Evolutionary conservation across 1,140 invertebrate species (phyloP).

Genomic region (Bemisia tabaci): DNA sequence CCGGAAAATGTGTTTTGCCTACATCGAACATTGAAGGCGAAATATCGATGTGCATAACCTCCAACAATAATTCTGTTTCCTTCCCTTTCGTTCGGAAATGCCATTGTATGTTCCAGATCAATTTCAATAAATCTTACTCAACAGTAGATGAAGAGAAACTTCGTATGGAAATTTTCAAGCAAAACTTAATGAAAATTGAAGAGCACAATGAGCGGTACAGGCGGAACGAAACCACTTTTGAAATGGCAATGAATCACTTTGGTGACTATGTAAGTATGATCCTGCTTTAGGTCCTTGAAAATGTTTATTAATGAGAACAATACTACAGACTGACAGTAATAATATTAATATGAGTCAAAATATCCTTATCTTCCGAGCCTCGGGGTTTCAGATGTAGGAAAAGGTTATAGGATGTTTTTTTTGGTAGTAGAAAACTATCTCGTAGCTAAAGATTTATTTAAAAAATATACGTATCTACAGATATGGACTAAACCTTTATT

Average conservation of each 20-base stretch:
- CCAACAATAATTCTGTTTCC: too few relatives aligned
- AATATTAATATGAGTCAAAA: too few relatives aligned
- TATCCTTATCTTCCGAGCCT: too few relatives aligned
- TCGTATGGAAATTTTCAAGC: not conserved
- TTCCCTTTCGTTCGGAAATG: too few relatives aligned
- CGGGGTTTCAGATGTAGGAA: too few relatives aligned
- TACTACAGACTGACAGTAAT: too few relatives aligned
- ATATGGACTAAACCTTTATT: too few relatives aligned
- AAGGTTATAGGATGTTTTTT: too few relatives aligned
- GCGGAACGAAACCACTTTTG: not conserved
- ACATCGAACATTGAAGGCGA: not conserved
- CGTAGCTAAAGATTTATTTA: too few relatives aligned
- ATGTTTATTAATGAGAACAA: not conserved
- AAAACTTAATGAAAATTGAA: not conserved
- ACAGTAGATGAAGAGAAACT: not conserved
- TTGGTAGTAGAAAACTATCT: too few relatives aligned
- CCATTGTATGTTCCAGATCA: not conserved
- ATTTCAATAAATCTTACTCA: not conserved
- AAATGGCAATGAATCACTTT: not conserved
- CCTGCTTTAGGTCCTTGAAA: too few relatives aligned
- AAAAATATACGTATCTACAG: too few relatives aligned
- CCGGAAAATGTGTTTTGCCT: not conserved
- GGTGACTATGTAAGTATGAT: not conserved
- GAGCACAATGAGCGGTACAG: not conserved
- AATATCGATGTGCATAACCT: not conserved